phyloP scores from a whole-genome alignment of 2,113 vertebrate genomes.

The Sterrhoptilus dennistouni region DNA sequence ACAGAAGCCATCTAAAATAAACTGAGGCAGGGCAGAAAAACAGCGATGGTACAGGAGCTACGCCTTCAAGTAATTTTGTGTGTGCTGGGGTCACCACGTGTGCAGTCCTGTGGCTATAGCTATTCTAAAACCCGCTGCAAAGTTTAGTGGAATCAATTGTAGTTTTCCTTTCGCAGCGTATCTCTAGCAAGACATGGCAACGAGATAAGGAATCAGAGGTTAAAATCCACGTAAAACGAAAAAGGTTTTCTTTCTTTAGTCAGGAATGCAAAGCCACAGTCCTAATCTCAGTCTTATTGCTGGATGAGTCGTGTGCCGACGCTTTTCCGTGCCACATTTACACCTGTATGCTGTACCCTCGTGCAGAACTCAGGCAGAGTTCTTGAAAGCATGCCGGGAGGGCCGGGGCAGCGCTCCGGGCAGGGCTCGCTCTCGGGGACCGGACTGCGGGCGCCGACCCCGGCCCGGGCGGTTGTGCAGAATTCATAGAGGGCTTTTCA shows the following conservation, averaged over 20 bases:
- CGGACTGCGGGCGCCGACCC: rapidly evolving
- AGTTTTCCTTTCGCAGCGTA: neutral
- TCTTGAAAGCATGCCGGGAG: no score
- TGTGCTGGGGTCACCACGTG: rapidly evolving
- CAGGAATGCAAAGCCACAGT: neutral
- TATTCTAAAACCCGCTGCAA: neutral
- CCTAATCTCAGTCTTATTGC: neutral
- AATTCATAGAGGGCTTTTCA: neutral
- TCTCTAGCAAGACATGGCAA: neutral
- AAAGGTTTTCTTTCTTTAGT: neutral
- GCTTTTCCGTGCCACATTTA: neutral
- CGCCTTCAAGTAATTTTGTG: neutral
- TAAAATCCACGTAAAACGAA: neutral
- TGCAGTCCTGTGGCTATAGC: neutral
- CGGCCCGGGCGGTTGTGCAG: rapidly evolving
- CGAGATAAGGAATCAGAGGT: neutral
- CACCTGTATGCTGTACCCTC: no score
- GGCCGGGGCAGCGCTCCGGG: neutral
- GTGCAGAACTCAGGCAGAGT: no score
- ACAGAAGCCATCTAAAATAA: neutral
- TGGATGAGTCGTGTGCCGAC: neutral
- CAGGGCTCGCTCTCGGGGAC: no score
- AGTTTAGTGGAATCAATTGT: neutral
- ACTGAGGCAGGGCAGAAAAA: neutral
- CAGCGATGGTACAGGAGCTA: neutral